phyloP scores from a whole-genome alignment of 2,797 vertebrate genomes.

The Erethizon dorsatum region DNA sequence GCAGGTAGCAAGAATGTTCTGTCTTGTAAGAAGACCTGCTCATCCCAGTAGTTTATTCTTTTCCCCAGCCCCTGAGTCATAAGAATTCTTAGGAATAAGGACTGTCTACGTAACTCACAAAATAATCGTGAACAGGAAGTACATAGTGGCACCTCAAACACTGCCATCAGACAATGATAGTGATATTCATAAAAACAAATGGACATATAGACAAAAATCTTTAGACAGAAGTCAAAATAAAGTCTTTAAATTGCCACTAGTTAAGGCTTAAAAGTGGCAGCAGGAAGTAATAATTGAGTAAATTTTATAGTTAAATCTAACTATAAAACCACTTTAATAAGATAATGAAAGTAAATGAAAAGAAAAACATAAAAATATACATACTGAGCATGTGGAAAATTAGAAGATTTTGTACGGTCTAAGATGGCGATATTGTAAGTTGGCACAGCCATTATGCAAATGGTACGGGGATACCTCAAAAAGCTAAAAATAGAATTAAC shows the following conservation, averaged over 20 bases:
- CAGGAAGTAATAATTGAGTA: not conserved
- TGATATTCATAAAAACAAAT: not conserved
- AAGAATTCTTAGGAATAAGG: conserved; percentile 1
- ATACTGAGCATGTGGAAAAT: not conserved
- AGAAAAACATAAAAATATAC: not conserved
- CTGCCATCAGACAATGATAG: not conserved
- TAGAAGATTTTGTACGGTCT: not conserved
- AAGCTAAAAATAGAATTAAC: not conserved
- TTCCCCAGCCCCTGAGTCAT: not conserved
- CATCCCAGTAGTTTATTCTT: not conserved
- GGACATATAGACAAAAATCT: not conserved
- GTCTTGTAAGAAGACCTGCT: not conserved
- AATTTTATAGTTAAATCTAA: not conserved
- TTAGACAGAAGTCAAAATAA: conserved; percentile 9
- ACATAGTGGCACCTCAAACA: not conserved
- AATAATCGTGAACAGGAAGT: not conserved
- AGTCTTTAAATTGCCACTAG: not conserved
- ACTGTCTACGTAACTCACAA: not conserved
- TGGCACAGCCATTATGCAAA: not conserved
- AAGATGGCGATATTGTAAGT: not conserved
- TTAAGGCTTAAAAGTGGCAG: not conserved
- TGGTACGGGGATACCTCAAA: not conserved
- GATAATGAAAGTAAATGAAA: too few species aligned
- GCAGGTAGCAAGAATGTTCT: not conserved
- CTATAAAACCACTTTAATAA: not conserved